A percentile compares a stretch with the other conserved stretches of the same genome.
phyloP scores from a whole-genome alignment of 2,113 vertebrate species.

The Ailurus styani region DNA sequence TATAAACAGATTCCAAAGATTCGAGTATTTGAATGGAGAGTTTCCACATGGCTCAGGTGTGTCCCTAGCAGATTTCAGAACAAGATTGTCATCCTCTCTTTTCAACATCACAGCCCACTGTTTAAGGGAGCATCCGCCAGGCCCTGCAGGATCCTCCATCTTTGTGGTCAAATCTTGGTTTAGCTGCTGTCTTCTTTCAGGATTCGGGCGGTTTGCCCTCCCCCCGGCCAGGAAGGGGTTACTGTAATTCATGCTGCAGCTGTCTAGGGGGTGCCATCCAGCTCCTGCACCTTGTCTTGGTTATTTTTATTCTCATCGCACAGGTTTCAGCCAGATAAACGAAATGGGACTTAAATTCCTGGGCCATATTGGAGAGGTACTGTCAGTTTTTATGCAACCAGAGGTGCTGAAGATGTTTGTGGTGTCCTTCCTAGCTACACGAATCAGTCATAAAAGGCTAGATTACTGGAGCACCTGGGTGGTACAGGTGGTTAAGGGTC shows the following conservation, averaged over 20 bases:
- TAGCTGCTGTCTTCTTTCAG: slow-evolving; percentile 87
- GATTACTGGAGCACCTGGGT: background rate
- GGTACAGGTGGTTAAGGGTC: too few species aligned
- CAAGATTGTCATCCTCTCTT: slow-evolving; percentile 84
- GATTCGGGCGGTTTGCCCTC: slow-evolving; percentile 80
- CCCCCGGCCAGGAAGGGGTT: background rate
- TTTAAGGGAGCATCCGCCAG: slow-evolving; percentile 84
- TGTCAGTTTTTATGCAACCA: slow-evolving; percentile 80
- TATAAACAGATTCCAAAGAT: background rate
- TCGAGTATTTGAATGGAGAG: background rate
- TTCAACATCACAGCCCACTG: slow-evolving; percentile 88
- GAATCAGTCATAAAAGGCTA: slow-evolving; percentile 85
- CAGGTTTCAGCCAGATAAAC: slow-evolving; percentile 88
- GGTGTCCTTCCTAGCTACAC: slow-evolving; percentile 85
- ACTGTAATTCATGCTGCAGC: too few species aligned
- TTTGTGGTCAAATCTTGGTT: slow-evolving; percentile 87
- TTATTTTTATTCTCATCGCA: slow-evolving; percentile 88
- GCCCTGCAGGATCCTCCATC: slow-evolving; percentile 83
- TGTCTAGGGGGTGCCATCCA: background rate
- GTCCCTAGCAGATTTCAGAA: slow-evolving; percentile 86
- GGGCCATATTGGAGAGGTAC: slow-evolving; percentile 80
- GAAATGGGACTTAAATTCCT: slow-evolving; percentile 92
- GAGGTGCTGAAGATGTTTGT: slow-evolving; percentile 87
- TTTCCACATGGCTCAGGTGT: slow-evolving; percentile 21
- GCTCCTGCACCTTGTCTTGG: slow-evolving; percentile 85